Base-by-base conservation (phyloP, 2,888 invertebrate species). In the Megastigmus dorsalis region DNA sequence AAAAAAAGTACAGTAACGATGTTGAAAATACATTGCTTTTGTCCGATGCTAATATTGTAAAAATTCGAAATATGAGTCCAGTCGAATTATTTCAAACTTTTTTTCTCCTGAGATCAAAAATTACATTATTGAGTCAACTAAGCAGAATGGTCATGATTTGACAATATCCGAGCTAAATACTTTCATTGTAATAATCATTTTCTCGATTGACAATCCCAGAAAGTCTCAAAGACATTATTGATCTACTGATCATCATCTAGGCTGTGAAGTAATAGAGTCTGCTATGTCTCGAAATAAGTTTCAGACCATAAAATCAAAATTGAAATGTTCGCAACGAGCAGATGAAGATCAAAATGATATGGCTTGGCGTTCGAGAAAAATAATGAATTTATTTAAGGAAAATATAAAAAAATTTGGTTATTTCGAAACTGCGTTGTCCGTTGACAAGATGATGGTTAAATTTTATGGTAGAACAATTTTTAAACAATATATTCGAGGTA, bases 71-170 rank as follows among this genome's bases (percentile, higher is more conserved):
- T 10, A 52, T 28, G 13, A 52, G 52, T 18, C 68, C 73, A 41
- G 57, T 68, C 2, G 43, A 70, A 63, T 45, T 77, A 7, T 77
- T 77, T 66, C 71, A 78, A 38, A 41, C 6, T 77, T 78, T 50
- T 78, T 76, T 75, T 71, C 70, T 13, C n/a, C 7, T 15, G 63
- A 74, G 10, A 75, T 79, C 45, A 79, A 79, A 72, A 63, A 75
- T 65, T 71, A 77, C 20, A 75, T 79, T 43, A 74, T 79, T 63
- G 75, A 78, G 10, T 60, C 77, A 55, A 71, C 18, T 60, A 72
- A 66, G 41, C 68, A 75, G 45, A 77, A 79, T 63, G 57, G 68
- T 28, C 77, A 59, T 55, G 60, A 74, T 70, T 72, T 76, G 36
- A 63, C 23, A 66, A 66, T 66, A 26, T n/a, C 41, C 1, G 63